Base-by-base conservation (phyloP, 2,797 vertebrate genomes). In the Sciaenops ocellatus region DNA sequence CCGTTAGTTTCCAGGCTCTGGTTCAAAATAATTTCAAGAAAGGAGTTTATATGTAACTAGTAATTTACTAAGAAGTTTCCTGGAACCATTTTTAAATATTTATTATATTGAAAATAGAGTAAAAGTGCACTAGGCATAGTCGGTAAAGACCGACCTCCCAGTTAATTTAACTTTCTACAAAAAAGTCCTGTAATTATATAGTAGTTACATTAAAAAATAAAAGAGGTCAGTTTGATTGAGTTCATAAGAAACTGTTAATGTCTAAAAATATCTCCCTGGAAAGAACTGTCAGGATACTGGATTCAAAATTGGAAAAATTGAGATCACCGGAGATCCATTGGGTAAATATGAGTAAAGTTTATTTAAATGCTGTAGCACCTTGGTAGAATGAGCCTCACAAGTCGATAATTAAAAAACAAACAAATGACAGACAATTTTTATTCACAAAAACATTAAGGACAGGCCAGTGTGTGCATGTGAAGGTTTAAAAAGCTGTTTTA, bases 181-280 rank as follows among this genome's bases (percentile, higher is more conserved):
- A 88, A 74, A 80, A 69, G 61, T 50, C 46, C 41, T 4, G 57
- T 80, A 80, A 85, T 87, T 82, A 87, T 63, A 77, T 59, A 66
- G 67, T 44, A 64, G 70, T 69, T 59, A 22, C 41, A 51, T 63
- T 38, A 38, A 22, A 72, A 83, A 80, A 80, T 76, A 72, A 61
- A 83, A 81, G 34, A 57, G 34, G 61, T 69, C 54, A 20, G 50
- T 78, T 80, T 80, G 42, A 85, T 66, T 78, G 60, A 70, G 67
- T 78, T 78, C 70, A 75, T 56, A 69, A 79, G 51, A 81, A 80
- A 48, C 44, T 78, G 59, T 73, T 84, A 73, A 69, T 52, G 56
- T 76, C 56, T 79, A 50, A 81, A 84, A 74, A 77, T 71, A 82
- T 66, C 76, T 79, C 66, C 69, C 47, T 78, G 67, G 69, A 86